Evolutionary conservation across 2,797 vertebrate species (phyloP).

Genomic region (Halcyon badia): DNA sequence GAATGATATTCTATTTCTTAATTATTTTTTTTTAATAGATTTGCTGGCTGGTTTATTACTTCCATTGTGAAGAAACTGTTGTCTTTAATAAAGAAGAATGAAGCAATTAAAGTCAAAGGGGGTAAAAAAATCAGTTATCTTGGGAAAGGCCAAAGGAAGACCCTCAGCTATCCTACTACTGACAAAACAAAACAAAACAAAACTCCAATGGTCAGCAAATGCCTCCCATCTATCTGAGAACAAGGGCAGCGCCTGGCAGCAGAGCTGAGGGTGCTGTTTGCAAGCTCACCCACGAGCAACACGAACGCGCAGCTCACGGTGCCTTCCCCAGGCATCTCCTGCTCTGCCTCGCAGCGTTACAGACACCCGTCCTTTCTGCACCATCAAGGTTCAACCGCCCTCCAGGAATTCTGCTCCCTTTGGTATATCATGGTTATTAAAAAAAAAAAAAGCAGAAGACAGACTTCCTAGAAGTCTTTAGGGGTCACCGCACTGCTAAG

Average conservation of each 20-base stretch:
- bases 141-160: not conserved
- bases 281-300: not conserved
- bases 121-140: not conserved
- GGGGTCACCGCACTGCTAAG: not conserved
- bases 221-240: not conserved
- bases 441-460: not conserved
- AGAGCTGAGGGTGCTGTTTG: not conserved
- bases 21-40: not conserved
- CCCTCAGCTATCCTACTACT: not conserved
- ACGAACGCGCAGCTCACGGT: not conserved
- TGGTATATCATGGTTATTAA: not conserved
- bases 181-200: not conserved
- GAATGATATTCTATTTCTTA: not conserved
- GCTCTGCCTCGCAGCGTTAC: rapidly evolving
- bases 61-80: not conserved
- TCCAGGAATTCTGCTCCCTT: not conserved
- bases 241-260: rapidly evolving
- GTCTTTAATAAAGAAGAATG: not conserved
- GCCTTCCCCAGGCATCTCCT: not conserved
- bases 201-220: not conserved
- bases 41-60: not conserved
- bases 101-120: not conserved
- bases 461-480: not conserved
- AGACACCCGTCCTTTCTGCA: rapidly evolving
- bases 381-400: not conserved